Evolutionary conservation across 2,113 vertebrate genomes (phyloP).

Genomic region (Pithys albifrons): DNA sequence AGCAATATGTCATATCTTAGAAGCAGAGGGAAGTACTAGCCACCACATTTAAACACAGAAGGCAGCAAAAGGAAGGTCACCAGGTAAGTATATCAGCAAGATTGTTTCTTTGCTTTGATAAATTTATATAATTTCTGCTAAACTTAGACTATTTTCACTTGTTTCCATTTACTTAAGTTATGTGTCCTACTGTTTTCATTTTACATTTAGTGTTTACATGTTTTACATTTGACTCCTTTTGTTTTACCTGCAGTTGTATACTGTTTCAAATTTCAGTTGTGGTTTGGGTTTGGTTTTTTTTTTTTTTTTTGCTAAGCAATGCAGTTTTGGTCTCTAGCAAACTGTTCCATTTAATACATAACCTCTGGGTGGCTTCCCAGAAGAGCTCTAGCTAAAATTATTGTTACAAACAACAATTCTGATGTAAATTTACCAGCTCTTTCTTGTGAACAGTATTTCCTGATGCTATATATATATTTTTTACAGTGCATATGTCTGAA

Average conservation of each 20-base stretch:
- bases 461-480: not conserved
- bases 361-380: not conserved
- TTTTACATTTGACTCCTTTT: not conserved
- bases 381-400: not conserved
- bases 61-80: not conserved
- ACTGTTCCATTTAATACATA: not conserved
- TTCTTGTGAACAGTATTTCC: not conserved
- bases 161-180: not conserved
- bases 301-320: not conserved
- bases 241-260: not conserved
- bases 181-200: not conserved
- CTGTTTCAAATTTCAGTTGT: not conserved
- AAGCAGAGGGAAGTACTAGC: not conserved
- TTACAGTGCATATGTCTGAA: not conserved
- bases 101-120: not conserved
- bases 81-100: not conserved
- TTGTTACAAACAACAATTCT: not conserved
- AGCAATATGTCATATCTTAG: not conserved
- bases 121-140: not conserved
- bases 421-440: not conserved
- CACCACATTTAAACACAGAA: not conserved
- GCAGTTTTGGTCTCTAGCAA: not conserved
- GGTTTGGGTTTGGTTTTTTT: not conserved
- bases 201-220: not conserved
- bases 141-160: not conserved